These are phyloP conservation scores for Uropsilus gracilis DNA, from an alignment of 2,113 vertebrate genomes.

Conservation along the genomic window DNA sequence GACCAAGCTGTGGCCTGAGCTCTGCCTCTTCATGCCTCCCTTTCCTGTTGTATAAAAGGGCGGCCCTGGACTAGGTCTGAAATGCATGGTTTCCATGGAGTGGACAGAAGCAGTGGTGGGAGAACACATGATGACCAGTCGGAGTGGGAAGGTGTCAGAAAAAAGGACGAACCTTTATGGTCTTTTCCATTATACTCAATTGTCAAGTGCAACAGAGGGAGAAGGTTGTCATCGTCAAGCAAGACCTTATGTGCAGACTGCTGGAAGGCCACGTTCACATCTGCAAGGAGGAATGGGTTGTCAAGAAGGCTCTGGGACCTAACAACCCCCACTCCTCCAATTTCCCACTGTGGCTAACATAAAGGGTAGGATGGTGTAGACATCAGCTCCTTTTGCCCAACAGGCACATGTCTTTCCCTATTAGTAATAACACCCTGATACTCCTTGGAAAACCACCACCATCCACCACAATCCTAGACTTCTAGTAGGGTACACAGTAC, in stretches of 20 bases:
- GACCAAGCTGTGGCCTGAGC: neutral
- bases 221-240: constrained; percentile 97
- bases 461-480: neutral
- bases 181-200: constrained; percentile 97
- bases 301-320: neutral
- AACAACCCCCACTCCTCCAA: neutral
- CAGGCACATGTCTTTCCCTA: neutral
- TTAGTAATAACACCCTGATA: neutral
- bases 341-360: neutral
- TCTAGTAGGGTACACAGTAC: neutral
- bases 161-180: constrained; percentile 89
- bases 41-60: neutral
- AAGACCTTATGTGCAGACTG: constrained; percentile 97
- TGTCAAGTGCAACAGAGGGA: constrained; percentile 96
- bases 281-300: constrained; percentile 80
- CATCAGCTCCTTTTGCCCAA: neutral
- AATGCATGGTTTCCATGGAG: neutral
- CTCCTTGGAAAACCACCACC: neutral
- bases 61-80: neutral
- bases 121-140: neutral
- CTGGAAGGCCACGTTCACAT: constrained; percentile 98
- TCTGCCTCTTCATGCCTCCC: neutral
- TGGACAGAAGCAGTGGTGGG: neutral
- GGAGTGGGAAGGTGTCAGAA: neutral
- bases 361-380: accelerated